phyloP scores from a whole-genome alignment of 2,797 vertebrate genomes.

The Coendou prehensilis region DNA sequence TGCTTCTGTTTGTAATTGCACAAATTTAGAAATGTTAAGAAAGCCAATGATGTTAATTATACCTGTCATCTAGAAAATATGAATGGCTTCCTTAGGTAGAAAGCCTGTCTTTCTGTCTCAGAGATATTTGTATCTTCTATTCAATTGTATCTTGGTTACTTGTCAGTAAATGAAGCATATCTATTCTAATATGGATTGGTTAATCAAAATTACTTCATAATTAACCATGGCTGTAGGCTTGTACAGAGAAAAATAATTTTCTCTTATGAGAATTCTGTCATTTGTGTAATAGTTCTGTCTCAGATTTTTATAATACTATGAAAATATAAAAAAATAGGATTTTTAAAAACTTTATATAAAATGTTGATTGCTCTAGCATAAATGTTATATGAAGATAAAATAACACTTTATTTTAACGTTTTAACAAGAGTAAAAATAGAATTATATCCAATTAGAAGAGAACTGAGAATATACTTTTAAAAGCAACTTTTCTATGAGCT shows the following conservation, averaged over 20 bases:
- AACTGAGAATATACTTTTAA: slow-evolving; percentile 50
- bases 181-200: not conserved
- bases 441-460: slow-evolving; percentile 54
- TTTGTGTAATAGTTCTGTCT: not conserved
- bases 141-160: not conserved
- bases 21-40: not conserved
- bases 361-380: not conserved
- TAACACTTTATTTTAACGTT: slow-evolving; percentile 18
- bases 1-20: not conserved
- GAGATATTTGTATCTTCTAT: not conserved
- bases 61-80: not conserved
- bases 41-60: not conserved
- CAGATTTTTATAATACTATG: not conserved
- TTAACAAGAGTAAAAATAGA: slow-evolving; percentile 38
- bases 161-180: not conserved
- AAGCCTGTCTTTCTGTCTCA: not conserved
- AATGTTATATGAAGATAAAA: slow-evolving; percentile 37
- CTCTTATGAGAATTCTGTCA: slow-evolving; percentile 44
- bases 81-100: not conserved
- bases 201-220: not conserved
- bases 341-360: slow-evolving; percentile 32
- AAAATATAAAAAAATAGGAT: not conserved
- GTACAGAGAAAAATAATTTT: slow-evolving; percentile 37
- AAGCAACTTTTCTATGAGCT: not conserved
- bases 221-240: not conserved